phyloP scores from a whole-genome alignment of 1,140 invertebrate genomes.

The Nomia melanderi region DNA sequence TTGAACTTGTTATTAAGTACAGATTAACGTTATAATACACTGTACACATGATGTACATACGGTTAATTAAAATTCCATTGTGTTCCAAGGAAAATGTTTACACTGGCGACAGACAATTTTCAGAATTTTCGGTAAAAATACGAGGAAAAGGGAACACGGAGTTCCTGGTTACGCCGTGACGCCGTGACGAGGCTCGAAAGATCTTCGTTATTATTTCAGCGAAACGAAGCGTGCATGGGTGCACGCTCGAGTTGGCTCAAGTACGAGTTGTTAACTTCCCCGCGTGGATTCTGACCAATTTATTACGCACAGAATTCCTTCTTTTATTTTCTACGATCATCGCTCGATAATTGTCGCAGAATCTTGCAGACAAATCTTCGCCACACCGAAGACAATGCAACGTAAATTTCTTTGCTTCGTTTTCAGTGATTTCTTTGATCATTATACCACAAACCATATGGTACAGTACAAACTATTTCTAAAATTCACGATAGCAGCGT shows the following conservation, averaged over 20 bases:
- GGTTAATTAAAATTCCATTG: too few species aligned
- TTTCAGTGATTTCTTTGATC: too few species aligned
- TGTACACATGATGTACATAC: too few species aligned
- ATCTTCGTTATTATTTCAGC: slow-evolving; percentile 57
- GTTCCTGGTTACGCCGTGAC: slow-evolving; percentile 46
- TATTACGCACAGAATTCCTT: slow-evolving; percentile 29
- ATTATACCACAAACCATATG: too few species aligned
- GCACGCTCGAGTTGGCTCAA: slow-evolving; percentile 50
- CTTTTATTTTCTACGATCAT: not conserved
- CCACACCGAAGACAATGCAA: too few species aligned
- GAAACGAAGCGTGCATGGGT: slow-evolving; percentile 48
- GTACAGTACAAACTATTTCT: too few species aligned
- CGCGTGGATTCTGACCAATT: slow-evolving; percentile 38
- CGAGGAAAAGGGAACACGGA: slow-evolving; percentile 39
- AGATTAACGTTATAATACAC: too few species aligned
- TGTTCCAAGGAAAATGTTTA: too few species aligned
- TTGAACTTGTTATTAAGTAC: too few species aligned
- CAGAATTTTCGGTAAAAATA: slow-evolving; percentile 46
- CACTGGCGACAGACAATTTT: too few species aligned
- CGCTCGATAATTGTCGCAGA: not conserved
- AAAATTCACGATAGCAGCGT: too few species aligned
- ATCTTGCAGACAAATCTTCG: not conserved
- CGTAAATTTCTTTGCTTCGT: too few species aligned
- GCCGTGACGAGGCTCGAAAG: slow-evolving; percentile 28
- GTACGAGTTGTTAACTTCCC: slow-evolving; percentile 49